These are phyloP conservation scores for Gambusia affinis DNA, from an alignment of 2,113 vertebrate species.

Conservation along the genomic window DNA sequence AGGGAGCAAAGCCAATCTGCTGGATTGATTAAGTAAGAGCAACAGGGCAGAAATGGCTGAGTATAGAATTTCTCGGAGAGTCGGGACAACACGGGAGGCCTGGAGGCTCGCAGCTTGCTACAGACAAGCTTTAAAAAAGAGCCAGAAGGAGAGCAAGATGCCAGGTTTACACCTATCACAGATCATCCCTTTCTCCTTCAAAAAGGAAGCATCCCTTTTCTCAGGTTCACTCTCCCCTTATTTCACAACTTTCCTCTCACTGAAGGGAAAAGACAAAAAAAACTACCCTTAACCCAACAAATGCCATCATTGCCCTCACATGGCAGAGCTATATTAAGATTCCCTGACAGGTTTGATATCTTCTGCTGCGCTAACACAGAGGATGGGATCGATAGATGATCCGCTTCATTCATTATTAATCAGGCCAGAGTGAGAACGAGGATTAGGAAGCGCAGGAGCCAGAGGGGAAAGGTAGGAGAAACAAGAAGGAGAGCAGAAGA, in stretches of 20 bases:
- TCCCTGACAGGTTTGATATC: constrained; percentile 76
- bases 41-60: constrained; percentile 74
- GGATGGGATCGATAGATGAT: constrained; percentile 79
- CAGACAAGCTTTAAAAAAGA: constrained; percentile 43
- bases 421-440: constrained; percentile 61
- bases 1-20: constrained; percentile 74
- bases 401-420: constrained; percentile 81
- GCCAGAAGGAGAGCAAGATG: constrained; percentile 47
- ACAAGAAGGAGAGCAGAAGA: constrained; percentile 50
- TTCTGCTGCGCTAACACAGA: constrained; percentile 75
- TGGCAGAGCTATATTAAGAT: constrained; percentile 67
- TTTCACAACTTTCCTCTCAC: constrained; percentile 13
- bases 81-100: constrained; percentile 46
- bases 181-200: constrained; percentile 64
- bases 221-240: constrained; percentile 31
- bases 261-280: neutral
- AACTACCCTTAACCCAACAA: constrained; percentile 43
- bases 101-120: constrained; percentile 35
- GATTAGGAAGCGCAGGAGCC: constrained; percentile 59
- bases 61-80: constrained; percentile 59
- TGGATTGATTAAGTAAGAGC: constrained; percentile 74
- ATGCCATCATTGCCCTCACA: constrained; percentile 27
- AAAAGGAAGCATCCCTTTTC: constrained; percentile 19
- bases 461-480: constrained; percentile 55
- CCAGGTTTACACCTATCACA: constrained; percentile 56